Evolutionary conservation across 2,113 vertebrate genomes (phyloP), one percentile per base, ranked within the genome.

Genomic region (Prolemur simus): DNA sequence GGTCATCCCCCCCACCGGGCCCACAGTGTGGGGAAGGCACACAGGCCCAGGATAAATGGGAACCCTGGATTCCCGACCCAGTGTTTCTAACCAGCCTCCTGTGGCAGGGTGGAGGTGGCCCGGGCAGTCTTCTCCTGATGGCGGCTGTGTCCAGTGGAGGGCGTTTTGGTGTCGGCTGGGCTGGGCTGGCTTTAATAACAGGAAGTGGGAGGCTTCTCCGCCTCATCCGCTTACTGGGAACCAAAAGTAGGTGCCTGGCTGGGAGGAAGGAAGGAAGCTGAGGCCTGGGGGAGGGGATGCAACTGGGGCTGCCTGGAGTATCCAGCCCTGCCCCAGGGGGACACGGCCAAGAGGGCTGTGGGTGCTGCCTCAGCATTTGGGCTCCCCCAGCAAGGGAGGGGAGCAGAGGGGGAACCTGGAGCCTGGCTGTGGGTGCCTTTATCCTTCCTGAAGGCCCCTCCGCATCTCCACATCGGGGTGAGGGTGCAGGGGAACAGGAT

Each of bases 191-290:
- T 97, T 98, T 98, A 98, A 98, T 98, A 98, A 98, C 98, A 98
- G 98, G 98, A 99, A 99, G 98, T 97, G 96, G 97, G 98, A 98
- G 98, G 97, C 97, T 98, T 98, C 98, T 94, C 95, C 39, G 45
- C 96, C 97, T 98, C 96, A 97, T 96, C 97, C 87, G 94, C 97
- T 97, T 82, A 96, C 97, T 97, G 97, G 96, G 97, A 97, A 96
- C 97, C 97, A 94, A 96, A 97, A 97, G 91, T 95, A 96, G 97
- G 96, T 97, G 94, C 95, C 93, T 86, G 74, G 91, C 94, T 84
- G 63, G 58, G 95, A 97, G 96, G 96, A 93, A 98, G 97, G 97
- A 97, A 97, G 96, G 96, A 96, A 97, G 96, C 87, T 45, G 87
- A 78, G 96, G 92, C 76, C 69, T 88, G 47, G 96, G 89, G 97